These are phyloP conservation scores for Chaenodraco wilsoni DNA, from an alignment of 2,797 vertebrate species.

Conservation along the genomic window DNA sequence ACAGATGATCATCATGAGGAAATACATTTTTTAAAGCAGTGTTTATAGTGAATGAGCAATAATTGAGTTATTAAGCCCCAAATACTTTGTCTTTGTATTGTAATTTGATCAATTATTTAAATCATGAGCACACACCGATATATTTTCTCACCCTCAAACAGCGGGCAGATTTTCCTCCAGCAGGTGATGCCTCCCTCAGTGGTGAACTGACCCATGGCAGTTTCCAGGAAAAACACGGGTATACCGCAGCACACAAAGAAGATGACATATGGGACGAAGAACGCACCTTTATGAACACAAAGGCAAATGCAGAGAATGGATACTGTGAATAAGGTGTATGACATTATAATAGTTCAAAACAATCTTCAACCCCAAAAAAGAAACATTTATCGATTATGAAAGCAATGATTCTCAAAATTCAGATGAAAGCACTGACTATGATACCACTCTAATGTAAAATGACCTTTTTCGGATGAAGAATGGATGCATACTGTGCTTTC, in stretches of 20 bases:
- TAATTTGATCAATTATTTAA: background rate
- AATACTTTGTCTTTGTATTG: background rate
- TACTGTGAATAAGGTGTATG: background rate
- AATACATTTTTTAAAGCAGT: background rate
- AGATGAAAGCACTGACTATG: background rate
- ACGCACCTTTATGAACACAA: constrained; percentile 87
- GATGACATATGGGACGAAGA: constrained; percentile 97
- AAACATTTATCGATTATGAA: background rate
- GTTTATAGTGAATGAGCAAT: background rate
- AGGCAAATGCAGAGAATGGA: constrained; percentile 14
- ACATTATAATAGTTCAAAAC: background rate
- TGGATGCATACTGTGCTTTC: constrained; percentile 40
- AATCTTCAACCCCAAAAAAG: background rate
- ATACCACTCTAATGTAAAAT: constrained; percentile 12
- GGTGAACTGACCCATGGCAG: constrained; percentile 96
- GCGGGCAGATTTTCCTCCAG: constrained; percentile 97
- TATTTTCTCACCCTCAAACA: constrained; percentile 92
- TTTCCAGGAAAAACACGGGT: constrained; percentile 98
- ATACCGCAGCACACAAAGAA: constrained; percentile 99
- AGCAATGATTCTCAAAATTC: background rate
- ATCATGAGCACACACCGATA: background rate
- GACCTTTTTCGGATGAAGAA: constrained; percentile 48
- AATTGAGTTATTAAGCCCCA: background rate
- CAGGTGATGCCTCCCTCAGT: constrained; percentile 99
- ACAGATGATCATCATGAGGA: background rate